These are phyloP conservation scores for Pheucticus melanocephalus DNA, from an alignment of 2,113 vertebrate species.

Conservation along the genomic window DNA sequence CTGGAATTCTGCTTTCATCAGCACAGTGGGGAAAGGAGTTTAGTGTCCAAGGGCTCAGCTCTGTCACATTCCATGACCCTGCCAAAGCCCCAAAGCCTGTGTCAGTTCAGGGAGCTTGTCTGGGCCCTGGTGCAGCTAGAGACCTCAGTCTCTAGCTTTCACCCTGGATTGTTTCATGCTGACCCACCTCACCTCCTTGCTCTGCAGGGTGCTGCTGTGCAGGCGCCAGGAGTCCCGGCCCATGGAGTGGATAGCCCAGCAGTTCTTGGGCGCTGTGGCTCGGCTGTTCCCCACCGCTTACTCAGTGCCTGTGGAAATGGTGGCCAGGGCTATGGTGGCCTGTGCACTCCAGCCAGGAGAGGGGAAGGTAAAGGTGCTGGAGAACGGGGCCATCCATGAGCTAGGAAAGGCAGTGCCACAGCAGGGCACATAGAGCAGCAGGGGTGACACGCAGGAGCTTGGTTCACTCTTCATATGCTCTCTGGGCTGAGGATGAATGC, in stretches of 20 bases:
- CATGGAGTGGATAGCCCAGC: conserved; percentile 72
- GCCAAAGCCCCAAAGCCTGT: background rate
- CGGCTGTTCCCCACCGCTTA: conserved; percentile 65
- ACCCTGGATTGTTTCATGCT: background rate
- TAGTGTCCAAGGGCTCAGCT: background rate
- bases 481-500: rapidly evolving
- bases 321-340: conserved; percentile 80
- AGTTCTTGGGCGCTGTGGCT: conserved; percentile 59
- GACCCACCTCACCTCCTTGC: background rate
- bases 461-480: rapidly evolving
- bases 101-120: background rate
- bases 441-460: background rate
- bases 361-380: conserved; percentile 77
- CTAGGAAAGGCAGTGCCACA: conserved; percentile 56
- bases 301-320: conserved; percentile 70
- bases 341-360: conserved; percentile 69
- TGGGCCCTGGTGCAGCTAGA: background rate
- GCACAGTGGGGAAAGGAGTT: background rate
- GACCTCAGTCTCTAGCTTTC: background rate
- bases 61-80: rapidly evolving
- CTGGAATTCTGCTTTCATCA: background rate
- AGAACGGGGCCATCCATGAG: conserved; percentile 75
- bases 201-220: conserved; percentile 79
- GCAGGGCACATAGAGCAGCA: background rate
- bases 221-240: conserved; percentile 81